Evolutionary conservation across 2,797 vertebrate species (phyloP).

Genomic region (Glossophaga mutica): DNA sequence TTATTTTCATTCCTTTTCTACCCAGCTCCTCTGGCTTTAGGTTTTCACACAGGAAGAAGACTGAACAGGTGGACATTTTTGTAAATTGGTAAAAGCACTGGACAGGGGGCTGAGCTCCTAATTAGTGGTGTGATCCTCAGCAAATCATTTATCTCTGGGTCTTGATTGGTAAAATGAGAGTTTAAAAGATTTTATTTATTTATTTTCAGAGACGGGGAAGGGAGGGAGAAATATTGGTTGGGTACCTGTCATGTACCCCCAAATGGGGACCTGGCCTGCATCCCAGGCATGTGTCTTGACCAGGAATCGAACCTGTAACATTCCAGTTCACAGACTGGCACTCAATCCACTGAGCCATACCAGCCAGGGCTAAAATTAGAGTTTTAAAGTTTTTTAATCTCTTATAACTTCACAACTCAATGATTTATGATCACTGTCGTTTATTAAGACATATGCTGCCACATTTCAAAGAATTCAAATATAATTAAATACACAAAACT

Average conservation of each 20-base stretch:
- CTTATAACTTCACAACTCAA: background rate
- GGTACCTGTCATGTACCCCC: too few species aligned
- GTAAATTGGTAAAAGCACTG: background rate
- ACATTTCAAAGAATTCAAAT: conserved; percentile 14
- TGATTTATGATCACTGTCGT: background rate
- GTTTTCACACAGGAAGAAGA: background rate
- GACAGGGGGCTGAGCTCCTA: background rate
- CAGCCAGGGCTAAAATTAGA: background rate
- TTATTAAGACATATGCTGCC: conserved; percentile 6
- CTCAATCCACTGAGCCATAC: too few species aligned
- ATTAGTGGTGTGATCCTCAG: background rate
- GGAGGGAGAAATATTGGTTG: too few species aligned
- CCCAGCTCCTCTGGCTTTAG: background rate
- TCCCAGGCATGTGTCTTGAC: too few species aligned
- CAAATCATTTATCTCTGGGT: background rate
- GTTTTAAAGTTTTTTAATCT: conserved; percentile 13
- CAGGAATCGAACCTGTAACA: too few species aligned
- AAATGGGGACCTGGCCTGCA: too few species aligned
- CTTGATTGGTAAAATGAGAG: background rate
- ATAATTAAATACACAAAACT: background rate
- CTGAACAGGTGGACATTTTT: background rate
- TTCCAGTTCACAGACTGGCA: too few species aligned
- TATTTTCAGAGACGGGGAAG: too few species aligned
- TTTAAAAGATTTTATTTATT: background rate
- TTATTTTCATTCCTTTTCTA: conserved; percentile 43